Conservation (phyloP, 1,140 invertebrate genomes). For the Tyrophagus putrescentiae region DNA sequence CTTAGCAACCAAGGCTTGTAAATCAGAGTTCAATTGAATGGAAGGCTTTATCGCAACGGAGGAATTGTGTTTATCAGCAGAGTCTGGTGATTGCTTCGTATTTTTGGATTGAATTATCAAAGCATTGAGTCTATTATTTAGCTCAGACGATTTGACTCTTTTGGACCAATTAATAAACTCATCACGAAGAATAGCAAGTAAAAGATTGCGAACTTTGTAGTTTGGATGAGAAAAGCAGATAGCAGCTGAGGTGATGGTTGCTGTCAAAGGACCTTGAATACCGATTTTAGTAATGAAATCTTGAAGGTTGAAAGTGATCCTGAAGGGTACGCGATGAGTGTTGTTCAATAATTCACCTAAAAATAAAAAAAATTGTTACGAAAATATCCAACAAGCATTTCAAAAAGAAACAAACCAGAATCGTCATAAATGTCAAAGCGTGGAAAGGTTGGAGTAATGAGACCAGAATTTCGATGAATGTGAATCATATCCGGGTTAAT, state of each 20-base stretch:
- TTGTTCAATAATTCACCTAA: slow-evolving; percentile 65
- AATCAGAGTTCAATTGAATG: no score
- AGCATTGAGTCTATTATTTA: not conserved
- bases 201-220: slow-evolving; percentile 76
- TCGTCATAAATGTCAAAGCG: slow-evolving; percentile 89
- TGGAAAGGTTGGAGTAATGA: slow-evolving; percentile 87
- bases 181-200: slow-evolving; percentile 76
- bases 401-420: slow-evolving; percentile 56
- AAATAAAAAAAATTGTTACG: slow-evolving; percentile 16
- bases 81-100: slow-evolving; percentile 13
- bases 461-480: slow-evolving; percentile 86
- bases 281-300: slow-evolving; percentile 77
- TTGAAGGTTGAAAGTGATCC: slow-evolving; percentile 82
- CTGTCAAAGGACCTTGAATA: slow-evolving; percentile 74
- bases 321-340: slow-evolving; percentile 82
- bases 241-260: slow-evolving; percentile 79
- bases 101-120: not conserved
- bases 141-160: slow-evolving; percentile 38
- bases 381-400: slow-evolving; percentile 2
- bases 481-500: slow-evolving; percentile 97
- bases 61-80: slow-evolving; percentile 12
- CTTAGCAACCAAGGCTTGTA: no score
- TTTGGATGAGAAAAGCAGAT: slow-evolving; percentile 84
- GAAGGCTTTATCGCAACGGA: slow-evolving; percentile 21
- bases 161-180: slow-evolving; percentile 82